These are phyloP conservation scores for Neogobius melanostomus DNA, from an alignment of 2,113 vertebrate genomes.

Conservation along the genomic window DNA sequence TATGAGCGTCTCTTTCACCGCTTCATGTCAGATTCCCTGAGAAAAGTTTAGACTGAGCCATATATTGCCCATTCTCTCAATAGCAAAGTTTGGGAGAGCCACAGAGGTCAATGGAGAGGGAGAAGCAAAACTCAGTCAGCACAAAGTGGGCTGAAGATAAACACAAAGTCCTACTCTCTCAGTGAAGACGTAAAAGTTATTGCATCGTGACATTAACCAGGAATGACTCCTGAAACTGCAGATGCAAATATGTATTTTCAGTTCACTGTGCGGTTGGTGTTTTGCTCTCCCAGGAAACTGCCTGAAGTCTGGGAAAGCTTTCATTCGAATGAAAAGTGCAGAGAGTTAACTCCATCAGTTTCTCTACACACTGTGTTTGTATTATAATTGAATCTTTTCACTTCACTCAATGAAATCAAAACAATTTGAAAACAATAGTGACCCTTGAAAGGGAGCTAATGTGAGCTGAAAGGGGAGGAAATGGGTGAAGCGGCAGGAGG, in stretches of 20 bases:
- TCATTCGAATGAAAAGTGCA: neutral
- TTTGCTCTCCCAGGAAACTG: constrained; percentile 48
- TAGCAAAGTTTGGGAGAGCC: constrained; percentile 71
- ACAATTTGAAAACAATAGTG: constrained; percentile 50
- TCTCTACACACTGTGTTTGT: constrained; percentile 18
- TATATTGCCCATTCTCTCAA: constrained; percentile 58
- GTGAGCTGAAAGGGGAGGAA: constrained; percentile 70
- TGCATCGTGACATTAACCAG: constrained; percentile 78
- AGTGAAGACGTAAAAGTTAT: constrained; percentile 85
- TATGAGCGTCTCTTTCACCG: constrained; percentile 72
- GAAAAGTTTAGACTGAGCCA: constrained; percentile 51
- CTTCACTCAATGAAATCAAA: constrained; percentile 39
- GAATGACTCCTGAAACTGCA: constrained; percentile 55
- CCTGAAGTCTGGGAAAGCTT: neutral
- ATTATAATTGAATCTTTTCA: constrained; percentile 20
- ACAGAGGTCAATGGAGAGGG: constrained; percentile 76
- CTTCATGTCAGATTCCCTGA: constrained; percentile 64
- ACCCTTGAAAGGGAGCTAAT: constrained; percentile 61
- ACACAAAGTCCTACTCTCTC: constrained; percentile 84
- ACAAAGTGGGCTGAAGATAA: constrained; percentile 77
- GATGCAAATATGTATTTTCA: constrained; percentile 62
- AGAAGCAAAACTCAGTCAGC: constrained; percentile 85
- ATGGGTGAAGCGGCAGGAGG: constrained; percentile 63
- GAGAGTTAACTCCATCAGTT: constrained; percentile 5
- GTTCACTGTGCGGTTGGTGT: constrained; percentile 57